Evolutionary conservation across 1,140 invertebrate genomes (phyloP).

Genomic region (Caerostris extrusa): DNA sequence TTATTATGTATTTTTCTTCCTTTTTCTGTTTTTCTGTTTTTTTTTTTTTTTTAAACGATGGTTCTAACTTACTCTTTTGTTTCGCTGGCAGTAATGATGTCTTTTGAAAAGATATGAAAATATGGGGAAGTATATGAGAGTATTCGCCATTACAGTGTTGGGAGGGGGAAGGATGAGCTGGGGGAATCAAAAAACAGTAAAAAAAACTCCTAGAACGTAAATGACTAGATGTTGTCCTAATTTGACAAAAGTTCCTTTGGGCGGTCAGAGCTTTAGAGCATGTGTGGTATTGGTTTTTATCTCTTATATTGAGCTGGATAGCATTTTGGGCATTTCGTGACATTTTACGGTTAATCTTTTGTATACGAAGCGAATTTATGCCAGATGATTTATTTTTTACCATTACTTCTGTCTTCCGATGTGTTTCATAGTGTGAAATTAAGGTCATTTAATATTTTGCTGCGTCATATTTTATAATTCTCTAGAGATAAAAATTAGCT

Average conservation of each 20-base stretch:
- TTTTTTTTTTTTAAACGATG: slow-evolving; percentile 20
- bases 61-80: slow-evolving; percentile 71
- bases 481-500: slow-evolving; percentile 38
- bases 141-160: slow-evolving; percentile 14
- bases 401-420: slow-evolving; percentile 8
- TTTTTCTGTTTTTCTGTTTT: not conserved
- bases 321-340: slow-evolving; percentile 70
- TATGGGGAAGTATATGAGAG: slow-evolving; percentile 45
- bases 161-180: not conserved
- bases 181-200: slow-evolving; percentile 60
- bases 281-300: slow-evolving; percentile 72
- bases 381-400: slow-evolving; percentile 32
- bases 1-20: slow-evolving; percentile 46
- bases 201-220: slow-evolving; percentile 35
- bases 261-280: slow-evolving; percentile 44
- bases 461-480: not conserved
- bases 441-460: slow-evolving; percentile 32
- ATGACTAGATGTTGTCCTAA: slow-evolving; percentile 69
- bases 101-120: slow-evolving; percentile 75
- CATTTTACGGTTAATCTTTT: slow-evolving; percentile 65
- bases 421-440: slow-evolving; percentile 17
- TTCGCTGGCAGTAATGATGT: slow-evolving; percentile 68
- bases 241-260: slow-evolving; percentile 75
- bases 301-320: slow-evolving; percentile 48
- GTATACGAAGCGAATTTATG: slow-evolving; percentile 33